Evolutionary conservation across 2,797 vertebrate genomes (phyloP).

Genomic region (Streptopelia turtur): DNA sequence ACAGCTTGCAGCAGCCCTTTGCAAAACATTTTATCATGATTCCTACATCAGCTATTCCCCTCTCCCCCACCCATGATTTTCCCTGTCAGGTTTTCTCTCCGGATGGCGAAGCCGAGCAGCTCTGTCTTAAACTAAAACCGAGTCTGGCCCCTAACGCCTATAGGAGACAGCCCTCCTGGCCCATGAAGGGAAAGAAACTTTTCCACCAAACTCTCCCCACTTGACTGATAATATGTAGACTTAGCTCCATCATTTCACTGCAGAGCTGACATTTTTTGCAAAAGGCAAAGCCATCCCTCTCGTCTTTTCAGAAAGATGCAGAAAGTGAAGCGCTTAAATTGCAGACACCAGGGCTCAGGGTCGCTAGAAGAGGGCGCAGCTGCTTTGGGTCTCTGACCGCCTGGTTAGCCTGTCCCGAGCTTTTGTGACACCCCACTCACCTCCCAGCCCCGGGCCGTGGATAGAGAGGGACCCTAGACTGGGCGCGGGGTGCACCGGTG

Average conservation of each 20-base stretch:
- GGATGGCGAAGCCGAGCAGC: background rate
- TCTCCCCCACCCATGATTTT: background rate
- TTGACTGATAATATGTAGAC: background rate
- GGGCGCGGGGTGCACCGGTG: no score
- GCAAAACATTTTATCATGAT: background rate
- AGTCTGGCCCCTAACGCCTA: background rate
- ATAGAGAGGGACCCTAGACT: no score
- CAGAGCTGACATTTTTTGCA: background rate
- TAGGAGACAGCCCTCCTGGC: background rate
- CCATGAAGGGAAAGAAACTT: background rate
- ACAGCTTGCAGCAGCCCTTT: background rate
- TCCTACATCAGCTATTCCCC: background rate
- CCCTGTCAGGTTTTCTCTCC: background rate
- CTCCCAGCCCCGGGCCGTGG: background rate
- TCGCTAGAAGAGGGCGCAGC: background rate
- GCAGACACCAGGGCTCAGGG: fast-evolving
- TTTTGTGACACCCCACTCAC: fast-evolving
- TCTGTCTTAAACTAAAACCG: background rate
- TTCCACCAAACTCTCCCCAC: background rate
- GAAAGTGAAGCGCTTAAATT: fast-evolving
- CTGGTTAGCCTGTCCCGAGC: background rate
- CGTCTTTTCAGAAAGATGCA: background rate
- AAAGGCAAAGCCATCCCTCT: background rate
- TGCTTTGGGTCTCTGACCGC: background rate
- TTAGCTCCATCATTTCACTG: background rate